Evolutionary conservation across 2,113 vertebrate genomes (phyloP), one percentile per base, ranked within the genome.

Genomic region (Camelus bactrianus): DNA sequence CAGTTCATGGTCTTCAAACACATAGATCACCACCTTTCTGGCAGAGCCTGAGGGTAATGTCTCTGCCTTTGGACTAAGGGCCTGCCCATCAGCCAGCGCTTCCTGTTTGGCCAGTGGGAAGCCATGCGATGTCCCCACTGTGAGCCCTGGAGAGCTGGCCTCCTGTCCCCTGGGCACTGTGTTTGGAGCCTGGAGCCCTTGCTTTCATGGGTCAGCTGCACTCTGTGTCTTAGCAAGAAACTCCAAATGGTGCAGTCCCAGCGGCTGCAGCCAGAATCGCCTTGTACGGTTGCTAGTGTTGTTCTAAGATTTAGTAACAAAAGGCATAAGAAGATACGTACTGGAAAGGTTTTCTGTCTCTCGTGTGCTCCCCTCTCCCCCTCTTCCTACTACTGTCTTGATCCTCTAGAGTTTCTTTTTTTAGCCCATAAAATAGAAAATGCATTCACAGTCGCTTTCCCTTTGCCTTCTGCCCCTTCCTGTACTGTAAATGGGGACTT

Each of bases 141-240:
- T 12, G 3, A 70, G 60, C 13, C 4, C 30, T 1, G 5, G 32
- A 32, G 14, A 20, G 16, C 48, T 52, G n/a, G 7, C 56, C 32
- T n/a, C 26, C 19, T 7, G 0, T 12, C 2, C 11, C 19, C 12
- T 0, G 0, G n/a, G 56, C 38, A 4, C 54, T 38, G 35, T 32
- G 32, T 1, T 8, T 19, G 30, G 60, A 75, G 3, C 14, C 50
- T 32, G 8, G 8, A 12, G 22, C 35, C 60, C 30, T n/a, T 60
- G 22, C 22, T n/a, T 5, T 0, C 13, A 0, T 14, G 16, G 42
- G 9, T 42, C 19, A 20, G 32, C 64, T 22, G 16, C 22, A 35
- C 20, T 75, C 26, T 9, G 17, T 52, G 38, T 88, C 69, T 64
- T 54, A n/a, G 48, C 38, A 72, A 17, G 81, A 67, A 75, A 48